phyloP scores from a whole-genome alignment of 2,888 invertebrate species.

The Altica lythri region DNA sequence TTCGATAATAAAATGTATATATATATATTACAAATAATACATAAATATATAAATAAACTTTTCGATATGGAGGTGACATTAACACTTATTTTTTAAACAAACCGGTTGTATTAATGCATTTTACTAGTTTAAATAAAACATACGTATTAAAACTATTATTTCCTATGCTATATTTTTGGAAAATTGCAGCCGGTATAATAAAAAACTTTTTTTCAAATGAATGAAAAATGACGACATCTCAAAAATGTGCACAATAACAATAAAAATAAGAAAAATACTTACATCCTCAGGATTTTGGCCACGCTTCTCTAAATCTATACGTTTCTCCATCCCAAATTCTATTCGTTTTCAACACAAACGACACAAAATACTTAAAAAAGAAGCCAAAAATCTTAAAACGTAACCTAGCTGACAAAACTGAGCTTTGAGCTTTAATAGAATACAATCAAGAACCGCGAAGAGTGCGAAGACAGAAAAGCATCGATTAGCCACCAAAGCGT shows the following conservation, averaged over 20 bases:
- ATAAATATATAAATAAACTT: too few species aligned
- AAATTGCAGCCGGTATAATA: constrained; percentile 18
- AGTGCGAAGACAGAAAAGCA: constrained; percentile 44
- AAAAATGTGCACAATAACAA: constrained; percentile 34
- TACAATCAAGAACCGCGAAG: constrained; percentile 35
- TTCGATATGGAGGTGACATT: constrained; percentile 30
- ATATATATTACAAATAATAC: too few species aligned
- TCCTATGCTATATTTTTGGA: neutral
- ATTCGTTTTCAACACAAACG: constrained; percentile 30
- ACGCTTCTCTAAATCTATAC: constrained; percentile 92
- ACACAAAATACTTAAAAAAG: constrained; percentile 33
- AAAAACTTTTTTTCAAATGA: constrained; percentile 36
- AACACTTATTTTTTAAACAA: constrained; percentile 29
- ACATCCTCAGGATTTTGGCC: constrained; percentile 90
- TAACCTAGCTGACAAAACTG: constrained; percentile 45
- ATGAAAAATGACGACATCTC: constrained; percentile 39
- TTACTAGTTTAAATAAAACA: constrained; percentile 8
- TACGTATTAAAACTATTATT: neutral
- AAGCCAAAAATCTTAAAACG: constrained; percentile 36
- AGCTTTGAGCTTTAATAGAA: constrained; percentile 33
- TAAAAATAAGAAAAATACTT: constrained; percentile 56
- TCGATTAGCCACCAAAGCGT: constrained; percentile 50
- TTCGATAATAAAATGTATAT: too few species aligned
- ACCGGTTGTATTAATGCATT: constrained; percentile 20
- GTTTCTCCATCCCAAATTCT: constrained; percentile 78